Conservation (phyloP, 2,888 invertebrate species). For the Lasioglossum marginatum region DNA sequence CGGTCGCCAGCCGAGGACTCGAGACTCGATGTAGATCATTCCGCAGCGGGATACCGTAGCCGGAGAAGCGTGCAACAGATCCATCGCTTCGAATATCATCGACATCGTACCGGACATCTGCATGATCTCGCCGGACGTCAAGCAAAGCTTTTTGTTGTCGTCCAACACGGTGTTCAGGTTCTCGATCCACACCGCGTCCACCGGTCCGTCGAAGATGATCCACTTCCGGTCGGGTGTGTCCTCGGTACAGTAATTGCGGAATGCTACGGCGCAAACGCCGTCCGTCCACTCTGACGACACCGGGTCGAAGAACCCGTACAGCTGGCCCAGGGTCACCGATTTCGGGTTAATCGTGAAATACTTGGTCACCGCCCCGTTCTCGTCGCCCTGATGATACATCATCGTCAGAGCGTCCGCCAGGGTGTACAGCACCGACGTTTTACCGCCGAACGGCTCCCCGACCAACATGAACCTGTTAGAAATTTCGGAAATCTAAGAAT, state of each 20-base stretch:
- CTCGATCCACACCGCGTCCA: conserved; percentile 96
- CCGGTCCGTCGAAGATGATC: conserved; percentile 97
- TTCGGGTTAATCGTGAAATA: conserved; percentile 96
- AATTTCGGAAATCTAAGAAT: neutral
- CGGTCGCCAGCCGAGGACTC: conserved; percentile 92
- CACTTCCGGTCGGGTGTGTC: conserved; percentile 92
- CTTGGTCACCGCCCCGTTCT: conserved; percentile 87
- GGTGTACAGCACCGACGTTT: conserved; percentile 92
- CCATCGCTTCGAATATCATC: conserved; percentile 95
- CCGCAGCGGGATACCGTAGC: conserved; percentile 96
- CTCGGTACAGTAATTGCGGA: conserved; percentile 91
- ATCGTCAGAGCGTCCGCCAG: conserved; percentile 90
- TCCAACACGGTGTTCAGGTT: conserved; percentile 96
- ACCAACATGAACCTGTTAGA: conserved; percentile 87
- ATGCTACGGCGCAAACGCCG: conserved; percentile 93
- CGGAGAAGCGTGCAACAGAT: conserved; percentile 93
- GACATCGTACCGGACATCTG: conserved; percentile 93
- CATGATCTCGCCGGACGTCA: conserved; percentile 94
- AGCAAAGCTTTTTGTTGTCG: conserved; percentile 94
- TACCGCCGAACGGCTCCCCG: conserved; percentile 90
- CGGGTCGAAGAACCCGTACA: conserved; percentile 96
- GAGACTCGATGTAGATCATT: conserved; percentile 96
- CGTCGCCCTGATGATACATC: conserved; percentile 88
- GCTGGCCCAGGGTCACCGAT: conserved; percentile 95
- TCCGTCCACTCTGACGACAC: conserved; percentile 97